Percentiles rank a stretch among this genome's conserved stretches.
Evolutionary conservation across 2,113 vertebrate species (phyloP).

Genomic region (Etheostoma cragini): DNA sequence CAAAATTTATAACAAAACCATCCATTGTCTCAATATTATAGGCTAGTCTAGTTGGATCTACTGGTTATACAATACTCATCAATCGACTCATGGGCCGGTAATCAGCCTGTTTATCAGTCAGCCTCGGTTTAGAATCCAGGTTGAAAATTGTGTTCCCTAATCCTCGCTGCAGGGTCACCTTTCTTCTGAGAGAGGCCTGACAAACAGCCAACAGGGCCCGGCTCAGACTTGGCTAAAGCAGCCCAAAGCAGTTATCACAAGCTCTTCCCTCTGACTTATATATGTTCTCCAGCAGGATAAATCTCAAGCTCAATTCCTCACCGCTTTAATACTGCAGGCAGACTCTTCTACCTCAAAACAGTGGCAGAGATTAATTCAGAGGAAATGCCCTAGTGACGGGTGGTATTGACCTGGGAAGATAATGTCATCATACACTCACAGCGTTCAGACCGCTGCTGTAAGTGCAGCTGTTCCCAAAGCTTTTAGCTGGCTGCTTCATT

Average conservation of each 20-base stretch:
- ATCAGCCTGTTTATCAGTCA: neutral
- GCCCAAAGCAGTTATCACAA: slow-evolving; percentile 9
- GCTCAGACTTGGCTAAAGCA: slow-evolving; percentile 3
- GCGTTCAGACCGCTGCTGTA: neutral
- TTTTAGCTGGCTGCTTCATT: neutral
- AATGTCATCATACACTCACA: slow-evolving; percentile 58
- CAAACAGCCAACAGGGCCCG: slow-evolving; percentile 1
- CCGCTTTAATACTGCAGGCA: slow-evolving; percentile 9
- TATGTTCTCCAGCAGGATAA: slow-evolving; percentile 9
- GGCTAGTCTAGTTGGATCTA: too few species aligned
- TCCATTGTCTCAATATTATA: too few species aligned
- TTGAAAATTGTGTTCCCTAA: neutral
- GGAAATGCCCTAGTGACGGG: slow-evolving; percentile 42
- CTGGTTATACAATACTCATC: too few species aligned
- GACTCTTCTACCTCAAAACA: slow-evolving; percentile 5
- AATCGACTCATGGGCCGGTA: too few species aligned
- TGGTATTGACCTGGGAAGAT: slow-evolving; percentile 60
- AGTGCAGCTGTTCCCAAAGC: neutral
- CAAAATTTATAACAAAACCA: too few species aligned
- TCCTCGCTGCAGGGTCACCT: neutral
- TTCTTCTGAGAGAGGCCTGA: slow-evolving; percentile 39
- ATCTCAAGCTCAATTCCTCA: neutral
- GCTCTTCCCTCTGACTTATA: slow-evolving; percentile 8
- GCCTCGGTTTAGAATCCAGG: neutral
- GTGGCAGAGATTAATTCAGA: slow-evolving; percentile 47